Base-by-base conservation (phyloP, 2,797 vertebrate genomes). In the Okamejei kenojei region DNA sequence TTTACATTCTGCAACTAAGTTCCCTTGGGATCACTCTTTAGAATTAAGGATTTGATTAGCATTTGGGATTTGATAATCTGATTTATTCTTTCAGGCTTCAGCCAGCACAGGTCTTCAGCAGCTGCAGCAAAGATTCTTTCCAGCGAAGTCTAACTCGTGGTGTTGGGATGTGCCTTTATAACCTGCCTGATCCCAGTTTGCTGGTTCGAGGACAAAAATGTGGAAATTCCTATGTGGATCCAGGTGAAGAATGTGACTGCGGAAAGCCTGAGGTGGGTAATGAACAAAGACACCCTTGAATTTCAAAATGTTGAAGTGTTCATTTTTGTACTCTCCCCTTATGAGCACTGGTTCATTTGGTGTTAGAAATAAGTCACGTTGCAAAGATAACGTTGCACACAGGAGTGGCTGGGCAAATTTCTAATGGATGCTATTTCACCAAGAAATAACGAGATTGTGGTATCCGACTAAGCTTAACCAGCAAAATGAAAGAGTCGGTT, bases 241-340 rank as follows among this genome's bases (percentile, higher is more conserved):
- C 68, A 92, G 90, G 71, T 9, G 90, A 92, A 76, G 90, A 92
- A 38, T 92, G 90, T 76, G 90, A 92, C 90, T 92, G 90, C 54
- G 90, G 90, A 92, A 92, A 92, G 71, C 90, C 90, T 92, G 90
- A 92, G 90, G 90, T 92, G 58, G 86, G 86, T n/a, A n/a, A 61
- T 61, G 80, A 81, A 54, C 7, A 19, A 19, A 38, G 6, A 23
- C 32, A 26, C 38, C 19, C 80, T 45, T 2, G 45, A 2, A 81
- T 26, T 45, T 19, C 9, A 8, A 45, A 81, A 45, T 45, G 21
- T 9, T 23, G 17, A 45, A 45, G 10, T 26, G 1, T 45, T 81
- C 19, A 58, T 81, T 58, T 81, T 81, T 23, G 23, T 6, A 54
- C 45, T 54, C 45, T 54, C 45, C 45, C 45, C 45, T 54, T 54